Conservation (phyloP, 2,113 vertebrate species). For the Ptilonorhynchus violaceus region DNA sequence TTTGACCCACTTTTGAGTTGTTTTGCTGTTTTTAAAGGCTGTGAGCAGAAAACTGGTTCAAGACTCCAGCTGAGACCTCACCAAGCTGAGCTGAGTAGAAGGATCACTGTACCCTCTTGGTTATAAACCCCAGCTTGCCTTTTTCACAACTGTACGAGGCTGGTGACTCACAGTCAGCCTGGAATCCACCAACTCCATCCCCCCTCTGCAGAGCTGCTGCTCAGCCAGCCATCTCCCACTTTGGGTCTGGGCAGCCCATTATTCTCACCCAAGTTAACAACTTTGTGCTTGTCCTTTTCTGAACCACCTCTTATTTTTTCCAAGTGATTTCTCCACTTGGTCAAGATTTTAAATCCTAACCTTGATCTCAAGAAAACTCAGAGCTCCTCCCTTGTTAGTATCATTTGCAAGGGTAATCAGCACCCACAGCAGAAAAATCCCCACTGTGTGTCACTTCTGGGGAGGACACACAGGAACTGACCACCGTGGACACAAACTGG, state of each 20-base stretch:
- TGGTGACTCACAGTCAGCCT: background rate
- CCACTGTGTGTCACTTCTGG: background rate
- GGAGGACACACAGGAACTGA: background rate
- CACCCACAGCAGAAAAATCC: background rate
- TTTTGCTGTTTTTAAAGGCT: background rate
- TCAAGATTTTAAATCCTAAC: background rate
- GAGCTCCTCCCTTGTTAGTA: background rate
- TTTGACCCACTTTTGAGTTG: background rate
- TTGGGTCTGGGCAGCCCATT: background rate
- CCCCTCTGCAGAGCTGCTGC: background rate
- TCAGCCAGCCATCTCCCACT: background rate
- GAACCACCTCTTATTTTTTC: background rate
- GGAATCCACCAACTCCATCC: background rate
- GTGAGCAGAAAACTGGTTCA: background rate
- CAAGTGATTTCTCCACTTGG: background rate
- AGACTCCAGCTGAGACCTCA: background rate
- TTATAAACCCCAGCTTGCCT: background rate
- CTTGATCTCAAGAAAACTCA: background rate
- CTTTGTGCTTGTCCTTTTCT: background rate
- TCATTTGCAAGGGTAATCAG: background rate
- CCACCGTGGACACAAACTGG: background rate
- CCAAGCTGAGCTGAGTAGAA: background rate
- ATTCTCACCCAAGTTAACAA: background rate
- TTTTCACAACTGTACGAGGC: background rate
- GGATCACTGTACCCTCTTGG: background rate